Evolutionary conservation across 2,797 vertebrate species (phyloP), one percentile per base, ranked within the genome.

Genomic region (Dermochelys coriacea): DNA sequence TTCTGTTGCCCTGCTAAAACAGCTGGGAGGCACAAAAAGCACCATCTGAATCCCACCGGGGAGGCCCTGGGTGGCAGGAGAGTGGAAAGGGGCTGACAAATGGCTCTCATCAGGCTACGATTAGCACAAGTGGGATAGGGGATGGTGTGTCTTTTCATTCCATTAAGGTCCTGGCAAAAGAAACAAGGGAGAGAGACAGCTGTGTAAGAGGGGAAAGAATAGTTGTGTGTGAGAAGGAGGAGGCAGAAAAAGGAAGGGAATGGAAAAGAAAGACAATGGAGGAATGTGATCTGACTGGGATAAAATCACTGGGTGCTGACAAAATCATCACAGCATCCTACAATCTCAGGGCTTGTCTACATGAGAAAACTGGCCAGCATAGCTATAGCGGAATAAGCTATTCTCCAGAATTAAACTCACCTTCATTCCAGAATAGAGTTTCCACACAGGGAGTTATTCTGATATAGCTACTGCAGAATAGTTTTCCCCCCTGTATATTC

Each of bases 31-130:
- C 80, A 89, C 0, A 1, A 86, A 89, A 87, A 80, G 7, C 23
- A 15, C 68, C 89, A 54, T 90, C 93, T 95, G 83, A 57, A 47
- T 80, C 81, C 85, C 96, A 97, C 94, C 86, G 97, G 97, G 95
- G 84, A 54, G 90, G 79, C 74, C 71, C 78, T 79, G 82, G 8
- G 15, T 45, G n/a, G 29, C n/a, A 57, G 85, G 82, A 78, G 52
- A 94, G 82, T 82, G 78, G 37, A 5, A 31, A 82, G 23, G 41
- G n/a, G 74, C 64, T 71, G 94, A 85, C 89, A 95, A 97, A 96
- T 75, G 64, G 77, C 41, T 96, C 86, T 94, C 90, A 93, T 95
- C 90, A 85, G 90, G 95, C 88, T 54, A 55, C 87, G 91, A 71
- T 97, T 93, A 96, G 89, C 95, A 89, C 37, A 82, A 83, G 37